Conservation (phyloP, 2,797 vertebrate species). For the Pteronotus mesoamericanus region DNA sequence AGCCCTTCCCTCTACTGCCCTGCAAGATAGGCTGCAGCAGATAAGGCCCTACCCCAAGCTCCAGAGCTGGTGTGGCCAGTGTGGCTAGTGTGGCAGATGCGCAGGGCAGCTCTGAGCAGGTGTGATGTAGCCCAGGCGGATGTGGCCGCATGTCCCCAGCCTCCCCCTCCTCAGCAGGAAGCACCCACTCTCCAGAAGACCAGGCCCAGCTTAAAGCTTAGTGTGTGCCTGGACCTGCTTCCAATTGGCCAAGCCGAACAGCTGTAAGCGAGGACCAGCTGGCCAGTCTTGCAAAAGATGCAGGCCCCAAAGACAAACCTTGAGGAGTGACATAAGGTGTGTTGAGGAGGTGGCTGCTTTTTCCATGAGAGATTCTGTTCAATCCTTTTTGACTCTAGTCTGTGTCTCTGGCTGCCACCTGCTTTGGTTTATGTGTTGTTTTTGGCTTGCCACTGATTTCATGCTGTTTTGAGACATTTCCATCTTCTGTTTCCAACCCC, state of each 20-base stretch:
- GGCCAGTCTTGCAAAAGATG: not conserved
- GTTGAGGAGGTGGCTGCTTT: not conserved
- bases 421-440: fast-evolving
- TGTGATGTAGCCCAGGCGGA: not conserved
- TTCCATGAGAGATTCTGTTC: not conserved
- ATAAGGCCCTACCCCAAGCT: not conserved
- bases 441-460: not conserved
- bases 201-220: not conserved
- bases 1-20: not conserved
- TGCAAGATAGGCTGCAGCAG: not conserved
- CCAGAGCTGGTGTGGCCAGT: fast-evolving
- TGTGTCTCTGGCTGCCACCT: not conserved
- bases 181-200: not conserved
- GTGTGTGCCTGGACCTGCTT: not conserved
- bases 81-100: fast-evolving
- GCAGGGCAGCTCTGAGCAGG: not conserved
- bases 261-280: not conserved
- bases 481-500: not conserved
- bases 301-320: not conserved
- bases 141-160: fast-evolving
- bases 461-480: not conserved
- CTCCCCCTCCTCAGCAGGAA: not conserved
- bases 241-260: not conserved
- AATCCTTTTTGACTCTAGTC: not conserved
- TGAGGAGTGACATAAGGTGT: too few species aligned